Conservation (phyloP, 2,888 invertebrate genomes). For the Heliothis peltigera region DNA sequence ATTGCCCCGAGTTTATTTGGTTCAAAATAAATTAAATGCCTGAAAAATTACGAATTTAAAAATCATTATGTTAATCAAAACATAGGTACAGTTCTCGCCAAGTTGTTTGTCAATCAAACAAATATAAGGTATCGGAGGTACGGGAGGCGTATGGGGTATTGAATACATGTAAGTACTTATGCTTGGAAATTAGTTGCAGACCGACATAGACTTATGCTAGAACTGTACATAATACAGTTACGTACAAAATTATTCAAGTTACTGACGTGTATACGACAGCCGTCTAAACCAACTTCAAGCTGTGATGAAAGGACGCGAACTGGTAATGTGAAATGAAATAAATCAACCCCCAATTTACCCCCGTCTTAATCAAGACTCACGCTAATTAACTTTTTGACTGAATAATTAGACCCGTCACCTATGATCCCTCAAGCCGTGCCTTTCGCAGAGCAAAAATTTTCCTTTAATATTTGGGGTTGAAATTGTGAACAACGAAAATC, state of each 20-base stretch:
- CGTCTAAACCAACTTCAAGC: constrained; percentile 24
- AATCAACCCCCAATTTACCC: constrained; percentile 54
- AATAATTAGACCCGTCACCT: constrained; percentile 51
- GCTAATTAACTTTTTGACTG: constrained; percentile 57
- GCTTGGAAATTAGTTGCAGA: too few relatives aligned
- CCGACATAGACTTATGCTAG: too few relatives aligned
- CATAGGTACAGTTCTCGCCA: too few relatives aligned
- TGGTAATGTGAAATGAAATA: constrained; percentile 44
- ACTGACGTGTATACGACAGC: constrained; percentile 35
- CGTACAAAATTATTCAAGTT: constrained; percentile 33
- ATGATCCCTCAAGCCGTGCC: constrained; percentile 15
- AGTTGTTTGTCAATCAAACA: too few relatives aligned
- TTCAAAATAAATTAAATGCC: too few relatives aligned
- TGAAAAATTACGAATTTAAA: too few relatives aligned
- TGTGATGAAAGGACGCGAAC: constrained; percentile 42
- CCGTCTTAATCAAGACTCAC: constrained; percentile 47
- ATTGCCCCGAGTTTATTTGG: too few relatives aligned
- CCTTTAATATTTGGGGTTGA: constrained; percentile 15
- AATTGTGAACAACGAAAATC: constrained; percentile 23
- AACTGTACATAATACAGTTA: too few relatives aligned
- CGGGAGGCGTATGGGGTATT: too few relatives aligned
- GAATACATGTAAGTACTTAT: too few relatives aligned
- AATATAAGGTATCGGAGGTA: too few relatives aligned
- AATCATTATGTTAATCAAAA: too few relatives aligned
- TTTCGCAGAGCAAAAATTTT: background rate